These are phyloP conservation scores for Conops quadrifasciatus DNA, from an alignment of 2,888 invertebrate genomes.

Conservation along the genomic window DNA sequence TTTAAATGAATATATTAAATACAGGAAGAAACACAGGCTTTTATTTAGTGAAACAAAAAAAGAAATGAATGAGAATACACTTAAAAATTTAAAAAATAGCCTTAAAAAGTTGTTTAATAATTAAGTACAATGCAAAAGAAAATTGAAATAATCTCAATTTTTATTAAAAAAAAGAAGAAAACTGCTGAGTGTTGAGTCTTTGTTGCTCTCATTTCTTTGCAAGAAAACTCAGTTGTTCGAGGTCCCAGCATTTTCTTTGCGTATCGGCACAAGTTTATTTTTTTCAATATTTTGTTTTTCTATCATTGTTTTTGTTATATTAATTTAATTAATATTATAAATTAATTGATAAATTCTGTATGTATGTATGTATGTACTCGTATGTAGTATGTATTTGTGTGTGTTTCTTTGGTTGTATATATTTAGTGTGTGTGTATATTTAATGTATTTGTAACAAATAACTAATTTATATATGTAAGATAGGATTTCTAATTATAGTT, in stretches of 20 bases:
- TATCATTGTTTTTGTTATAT: conserved; percentile 22
- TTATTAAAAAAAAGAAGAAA: neutral
- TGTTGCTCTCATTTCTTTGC: neutral
- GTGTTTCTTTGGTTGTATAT: neutral
- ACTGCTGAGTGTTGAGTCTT: neutral
- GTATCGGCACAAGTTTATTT: conserved; percentile 33
- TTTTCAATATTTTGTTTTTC: conserved; percentile 11
- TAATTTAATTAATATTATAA: conserved; percentile 16
- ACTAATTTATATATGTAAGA: conserved; percentile 25
- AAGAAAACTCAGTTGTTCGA: conserved; percentile 24
- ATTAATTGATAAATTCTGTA: conserved; percentile 30
- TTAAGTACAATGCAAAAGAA: neutral
- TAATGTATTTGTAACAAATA: conserved; percentile 24
- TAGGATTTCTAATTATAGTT: conserved; percentile 22
- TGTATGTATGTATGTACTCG: conserved; percentile 24
- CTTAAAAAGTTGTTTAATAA: neutral
- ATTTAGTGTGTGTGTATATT: neutral
- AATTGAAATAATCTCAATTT: neutral
- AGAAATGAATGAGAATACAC: neutral
- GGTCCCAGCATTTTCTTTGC: conserved; percentile 36
- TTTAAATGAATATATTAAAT: neutral
- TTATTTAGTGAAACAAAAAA: neutral
- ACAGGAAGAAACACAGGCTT: neutral
- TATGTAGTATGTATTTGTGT: conserved; percentile 24
- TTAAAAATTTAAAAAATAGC: too few relatives aligned